Percentiles rank a stretch among this genome's conserved stretches.
Conservation (phyloP, 2,888 invertebrate species). For the Phaonia tiefii region DNA sequence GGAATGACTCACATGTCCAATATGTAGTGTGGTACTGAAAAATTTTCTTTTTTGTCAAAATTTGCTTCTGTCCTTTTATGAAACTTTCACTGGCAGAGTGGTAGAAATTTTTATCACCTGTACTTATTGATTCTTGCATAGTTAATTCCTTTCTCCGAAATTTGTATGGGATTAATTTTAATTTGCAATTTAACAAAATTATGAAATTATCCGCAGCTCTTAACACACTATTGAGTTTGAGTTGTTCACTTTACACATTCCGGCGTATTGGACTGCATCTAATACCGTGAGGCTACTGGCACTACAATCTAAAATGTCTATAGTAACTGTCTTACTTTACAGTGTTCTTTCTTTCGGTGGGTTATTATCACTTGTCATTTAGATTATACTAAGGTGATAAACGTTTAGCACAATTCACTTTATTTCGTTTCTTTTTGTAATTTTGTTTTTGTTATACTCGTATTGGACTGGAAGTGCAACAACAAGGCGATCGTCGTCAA, state of each 20-base stretch:
- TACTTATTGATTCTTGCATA: conserved; percentile 44
- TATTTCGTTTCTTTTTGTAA: background rate
- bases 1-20: no score
- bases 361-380: conserved; percentile 57
- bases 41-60: no score
- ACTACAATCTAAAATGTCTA: conserved; percentile 11
- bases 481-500: background rate
- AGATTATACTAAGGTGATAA: conserved; percentile 54
- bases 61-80: no score
- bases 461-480: background rate
- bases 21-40: no score
- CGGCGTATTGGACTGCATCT: conserved; percentile 8
- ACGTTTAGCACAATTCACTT: conserved; percentile 10
- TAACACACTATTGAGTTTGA: conserved; percentile 34
- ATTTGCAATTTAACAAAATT: no score
- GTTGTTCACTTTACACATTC: conserved; percentile 61
- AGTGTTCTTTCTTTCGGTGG: background rate
- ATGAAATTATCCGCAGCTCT: background rate
- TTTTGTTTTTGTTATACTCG: background rate
- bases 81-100: no score
- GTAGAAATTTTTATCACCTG: no score
- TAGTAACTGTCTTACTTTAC: background rate
- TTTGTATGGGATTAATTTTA: background rate
- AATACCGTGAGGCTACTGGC: background rate
- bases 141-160: no score